Base-by-base conservation (phyloP, 2,797 vertebrate genomes). In the Amphiprion clarkii region DNA sequence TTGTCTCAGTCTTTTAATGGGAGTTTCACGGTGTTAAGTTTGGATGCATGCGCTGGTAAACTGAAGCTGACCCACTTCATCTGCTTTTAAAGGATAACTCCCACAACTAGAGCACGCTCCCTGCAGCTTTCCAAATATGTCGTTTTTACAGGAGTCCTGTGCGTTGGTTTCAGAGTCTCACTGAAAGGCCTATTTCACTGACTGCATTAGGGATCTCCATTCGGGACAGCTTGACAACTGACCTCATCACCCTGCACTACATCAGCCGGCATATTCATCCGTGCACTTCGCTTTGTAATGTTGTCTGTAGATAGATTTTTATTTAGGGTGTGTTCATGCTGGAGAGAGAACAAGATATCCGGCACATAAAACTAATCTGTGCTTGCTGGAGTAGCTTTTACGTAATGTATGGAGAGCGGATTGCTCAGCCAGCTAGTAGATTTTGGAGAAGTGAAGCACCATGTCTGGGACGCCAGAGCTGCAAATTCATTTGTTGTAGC, bases 1-100 rank as follows among this genome's bases (percentile, higher is more conserved):
- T 78, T 68, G 72, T 87, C 72, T 67, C 29, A 70, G 55, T 56
- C 33, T 64, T 77, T 60, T 56, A 74, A 73, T 73, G 42, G 58
- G 40, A 81, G 46, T 51, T 68, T 79, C 55, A 64, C 14, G 19
- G 53, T 23, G 52, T 63, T 75, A 25, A 13, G 49, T 54, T 74
- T 48, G 14, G 40, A 42, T 76, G 23, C 29, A 21, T 17, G 31
- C 23, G 42, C 56, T 54, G 48, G 14, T 66, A 70, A 65, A 59
- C 36, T 70, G 31, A 71, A 61, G n/a, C 12, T 73, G 58, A 73
- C 36, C 52, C 31, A 59, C 25, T 65, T 58, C 4, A 44, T 67
- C 42, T 74, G 54, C 33, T 74, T 59, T 67, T 21, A 29, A 31
- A 27, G 5, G 27, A 71, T 2, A 36, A 53, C 23, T 63, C 8